A percentile compares a stretch with the other conserved stretches of the same genome.
phyloP scores from a whole-genome alignment of 2,797 vertebrate species.

The Sorex maritimensis region DNA sequence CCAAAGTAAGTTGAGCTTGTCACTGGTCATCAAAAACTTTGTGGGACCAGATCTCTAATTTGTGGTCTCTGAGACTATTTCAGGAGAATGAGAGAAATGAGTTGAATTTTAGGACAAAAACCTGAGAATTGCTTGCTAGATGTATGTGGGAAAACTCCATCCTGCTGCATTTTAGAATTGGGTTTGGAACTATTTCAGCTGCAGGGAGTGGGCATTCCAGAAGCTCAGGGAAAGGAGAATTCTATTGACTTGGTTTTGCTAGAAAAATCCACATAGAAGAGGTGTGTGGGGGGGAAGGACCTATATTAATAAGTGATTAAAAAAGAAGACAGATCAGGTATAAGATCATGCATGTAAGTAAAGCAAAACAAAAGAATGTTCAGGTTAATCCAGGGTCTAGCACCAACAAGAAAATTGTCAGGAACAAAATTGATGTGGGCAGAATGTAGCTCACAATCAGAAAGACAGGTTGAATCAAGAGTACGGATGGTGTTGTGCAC shows the following conservation, averaged over 20 bases:
- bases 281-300: too few species aligned
- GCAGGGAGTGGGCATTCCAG: not conserved
- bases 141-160: not conserved
- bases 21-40: not conserved
- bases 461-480: not conserved
- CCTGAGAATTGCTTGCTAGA: not conserved
- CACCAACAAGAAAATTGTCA: not conserved
- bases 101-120: not conserved
- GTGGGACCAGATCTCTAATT: not conserved
- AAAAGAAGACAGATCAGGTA: not conserved
- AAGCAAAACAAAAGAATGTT: not conserved
- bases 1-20: not conserved
- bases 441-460: not conserved
- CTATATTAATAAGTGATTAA: not conserved
- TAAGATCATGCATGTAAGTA: not conserved
- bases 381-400: not conserved
- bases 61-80: not conserved
- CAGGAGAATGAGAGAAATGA: not conserved
- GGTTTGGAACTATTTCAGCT: not conserved
- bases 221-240: not conserved
- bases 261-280: not conserved
- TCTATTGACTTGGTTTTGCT: fast-evolving
- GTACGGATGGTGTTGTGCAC: not conserved
- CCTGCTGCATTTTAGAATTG: not conserved
- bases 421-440: not conserved